Percentiles rank a stretch among this genome's conserved stretches.
Conservation (phyloP, 1,140 invertebrate genomes). For the Papilio polytes region DNA sequence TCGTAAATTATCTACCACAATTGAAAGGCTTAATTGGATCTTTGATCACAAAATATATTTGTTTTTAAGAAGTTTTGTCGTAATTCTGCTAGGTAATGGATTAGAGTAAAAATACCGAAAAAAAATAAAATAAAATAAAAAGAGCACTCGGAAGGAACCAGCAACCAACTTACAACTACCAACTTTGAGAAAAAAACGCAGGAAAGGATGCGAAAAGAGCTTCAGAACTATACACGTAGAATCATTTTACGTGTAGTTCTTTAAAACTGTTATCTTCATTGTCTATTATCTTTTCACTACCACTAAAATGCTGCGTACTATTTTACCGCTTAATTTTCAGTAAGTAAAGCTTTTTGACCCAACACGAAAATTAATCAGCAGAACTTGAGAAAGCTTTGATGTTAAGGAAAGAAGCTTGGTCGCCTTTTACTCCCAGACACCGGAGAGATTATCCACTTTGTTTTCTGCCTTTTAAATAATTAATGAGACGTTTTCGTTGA, state of each 20-base stretch:
- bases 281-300: background rate
- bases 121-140: too few species aligned
- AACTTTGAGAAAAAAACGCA: too few species aligned
- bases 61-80: background rate
- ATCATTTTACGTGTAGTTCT: background rate
- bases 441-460: conserved; percentile 26
- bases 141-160: too few species aligned
- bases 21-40: background rate
- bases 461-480: conserved; percentile 25
- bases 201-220: too few species aligned
- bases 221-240: too few species aligned
- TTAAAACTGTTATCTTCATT: background rate
- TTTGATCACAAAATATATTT: conserved; percentile 11
- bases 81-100: background rate
- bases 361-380: conserved; percentile 17
- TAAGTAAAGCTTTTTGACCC: conserved; percentile 11
- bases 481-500: conserved; percentile 19
- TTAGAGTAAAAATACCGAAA: background rate
- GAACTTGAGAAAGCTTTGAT: conserved; percentile 25
- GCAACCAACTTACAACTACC: too few species aligned
- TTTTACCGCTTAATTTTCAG: background rate
- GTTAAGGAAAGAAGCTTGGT: conserved; percentile 18
- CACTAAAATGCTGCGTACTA: background rate
- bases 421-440: conserved; percentile 22
- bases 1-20: background rate